Base-by-base conservation (phyloP, 1,140 invertebrate genomes). In the Heliconius himera region DNA sequence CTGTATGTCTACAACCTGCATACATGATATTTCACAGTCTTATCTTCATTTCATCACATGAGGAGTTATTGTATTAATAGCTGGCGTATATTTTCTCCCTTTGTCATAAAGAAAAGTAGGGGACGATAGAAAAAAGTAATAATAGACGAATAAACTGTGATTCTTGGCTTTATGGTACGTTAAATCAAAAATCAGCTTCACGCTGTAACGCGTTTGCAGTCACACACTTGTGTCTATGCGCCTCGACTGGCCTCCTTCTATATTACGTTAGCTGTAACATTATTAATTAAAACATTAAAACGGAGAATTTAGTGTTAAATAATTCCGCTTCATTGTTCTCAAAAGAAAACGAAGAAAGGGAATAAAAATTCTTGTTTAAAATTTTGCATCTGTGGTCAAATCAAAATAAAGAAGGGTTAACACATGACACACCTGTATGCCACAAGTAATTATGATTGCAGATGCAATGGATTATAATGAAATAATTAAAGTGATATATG, bases 31-130 rank as follows among this genome's bases (percentile, higher is more conserved):
- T 56, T 56, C 54, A 56, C 18, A 56, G 54, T 22, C 20, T 56
- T 56, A 56, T 56, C 54, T 56, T 56, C 20, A 56, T 56, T 56
- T n/a, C 54, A 56, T 56, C 54, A 56, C 54, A 56, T 56, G 54
- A 56, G 54, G 18, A 51, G 49, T 51, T 51, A 51, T 51, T 18
- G 6, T 51, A 51, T 20, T 51, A 51, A 51, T 51, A 51, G 49
- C 16, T 16, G 16, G 18, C 54, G 54, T 56, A 56, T 22, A 56
- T 56, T 1, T 56, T 9, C 70, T 18, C 22, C 11, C 70, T 33
- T 70, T 33, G 33, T 70, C 18, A 70, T 33, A 36, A 3, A 29
- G 54, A 56, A 56, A 11, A 8, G 20, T 46, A 46, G 13, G 41
- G 41, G 41, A 46, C 41, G 5, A 36, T 36, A 29, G 54, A 56